phyloP scores from a whole-genome alignment of 64 coral and sea anemone genomes.

The Platygyra sinensis region DNA sequence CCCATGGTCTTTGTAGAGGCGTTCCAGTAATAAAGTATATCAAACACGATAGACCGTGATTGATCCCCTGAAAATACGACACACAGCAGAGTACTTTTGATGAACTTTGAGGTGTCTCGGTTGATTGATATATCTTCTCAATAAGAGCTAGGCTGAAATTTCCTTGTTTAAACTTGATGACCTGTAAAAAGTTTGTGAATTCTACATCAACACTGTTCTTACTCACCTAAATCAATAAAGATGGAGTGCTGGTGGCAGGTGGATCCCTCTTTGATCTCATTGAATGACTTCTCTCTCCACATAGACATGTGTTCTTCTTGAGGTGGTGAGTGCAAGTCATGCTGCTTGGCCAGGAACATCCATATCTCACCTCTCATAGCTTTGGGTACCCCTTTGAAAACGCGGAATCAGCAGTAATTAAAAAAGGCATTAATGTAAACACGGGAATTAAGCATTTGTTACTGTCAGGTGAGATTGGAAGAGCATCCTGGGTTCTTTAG shows the following conservation, averaged over 20 bases:
- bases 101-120: too few relatives aligned
- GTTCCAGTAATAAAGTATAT: too few relatives aligned
- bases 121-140: too few relatives aligned
- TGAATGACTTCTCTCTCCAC: slow-evolving; percentile 26
- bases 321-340: slow-evolving; percentile 48
- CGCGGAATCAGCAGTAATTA: not conserved
- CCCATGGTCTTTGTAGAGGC: too few relatives aligned
- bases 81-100: too few relatives aligned
- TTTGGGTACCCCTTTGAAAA: slow-evolving; percentile 78
- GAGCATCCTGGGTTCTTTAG: not conserved
- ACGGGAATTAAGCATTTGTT: too few relatives aligned
- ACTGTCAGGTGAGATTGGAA: too few relatives aligned
- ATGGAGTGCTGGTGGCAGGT: slow-evolving; percentile 92
- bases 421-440: not conserved
- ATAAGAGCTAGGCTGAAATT: too few relatives aligned
- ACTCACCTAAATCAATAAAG: slow-evolving; percentile 92
- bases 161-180: too few relatives aligned
- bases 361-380: slow-evolving; percentile 89
- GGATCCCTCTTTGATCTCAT: slow-evolving; percentile 67
- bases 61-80: too few relatives aligned
- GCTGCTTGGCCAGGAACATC: slow-evolving; percentile 90
- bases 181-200: too few relatives aligned
- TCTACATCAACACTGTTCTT: not conserved
- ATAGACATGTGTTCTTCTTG: not conserved
- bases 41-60: too few relatives aligned